A percentile compares a stretch with the other conserved stretches of the same genome.
phyloP scores from a whole-genome alignment of 2,797 vertebrate genomes.

The Gambusia yucatana region DNA sequence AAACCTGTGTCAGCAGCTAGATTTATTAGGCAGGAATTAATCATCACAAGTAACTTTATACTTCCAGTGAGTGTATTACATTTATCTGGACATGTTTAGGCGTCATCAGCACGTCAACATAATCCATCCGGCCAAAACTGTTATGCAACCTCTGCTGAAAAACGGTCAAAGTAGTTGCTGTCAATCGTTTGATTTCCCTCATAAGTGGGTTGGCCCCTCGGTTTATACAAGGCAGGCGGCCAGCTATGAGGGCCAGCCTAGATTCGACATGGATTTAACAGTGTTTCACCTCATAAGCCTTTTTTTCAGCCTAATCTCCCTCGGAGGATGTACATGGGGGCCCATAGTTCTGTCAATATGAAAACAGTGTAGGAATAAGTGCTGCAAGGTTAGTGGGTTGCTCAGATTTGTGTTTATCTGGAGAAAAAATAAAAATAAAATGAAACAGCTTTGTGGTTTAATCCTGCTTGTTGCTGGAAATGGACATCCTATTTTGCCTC shows the following conservation, averaged over 20 bases:
- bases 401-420: slow-evolving; percentile 41
- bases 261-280: slow-evolving; percentile 73
- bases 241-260: slow-evolving; percentile 67
- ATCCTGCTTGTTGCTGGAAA: slow-evolving; percentile 10
- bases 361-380: slow-evolving; percentile 33
- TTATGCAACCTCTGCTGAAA: slow-evolving; percentile 52
- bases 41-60: neutral
- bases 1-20: neutral
- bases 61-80: slow-evolving; percentile 9
- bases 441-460: slow-evolving; percentile 7
- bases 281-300: slow-evolving; percentile 74
- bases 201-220: slow-evolving; percentile 51
- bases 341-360: slow-evolving; percentile 65
- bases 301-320: slow-evolving; percentile 69
- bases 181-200: slow-evolving; percentile 70
- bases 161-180: slow-evolving; percentile 46
- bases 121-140: slow-evolving; percentile 24
- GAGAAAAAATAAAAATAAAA: slow-evolving; percentile 20
- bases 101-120: slow-evolving; percentile 12
- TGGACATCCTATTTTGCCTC: slow-evolving; percentile 6
- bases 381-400: slow-evolving; percentile 61
- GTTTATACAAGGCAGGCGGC: slow-evolving; percentile 58
- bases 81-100: slow-evolving; percentile 22
- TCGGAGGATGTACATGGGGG: slow-evolving; percentile 60
- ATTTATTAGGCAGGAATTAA: slow-evolving; percentile 17